These are phyloP conservation scores for Theristicus caerulescens DNA, from an alignment of 2,113 vertebrate species.

Conservation along the genomic window DNA sequence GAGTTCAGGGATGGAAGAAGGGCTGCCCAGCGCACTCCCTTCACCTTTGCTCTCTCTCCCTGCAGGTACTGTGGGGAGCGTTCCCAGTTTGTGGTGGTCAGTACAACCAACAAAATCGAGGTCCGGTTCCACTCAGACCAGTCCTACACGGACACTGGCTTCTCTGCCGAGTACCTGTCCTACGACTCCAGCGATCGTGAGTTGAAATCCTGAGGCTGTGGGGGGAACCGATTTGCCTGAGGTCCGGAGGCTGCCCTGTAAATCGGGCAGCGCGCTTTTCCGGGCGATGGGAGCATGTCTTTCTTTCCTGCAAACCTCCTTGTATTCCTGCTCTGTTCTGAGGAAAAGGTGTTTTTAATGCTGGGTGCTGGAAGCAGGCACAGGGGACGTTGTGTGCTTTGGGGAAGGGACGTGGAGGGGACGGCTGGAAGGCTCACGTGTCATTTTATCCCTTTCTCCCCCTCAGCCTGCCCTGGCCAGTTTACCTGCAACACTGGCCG, in stretches of 20 bases:
- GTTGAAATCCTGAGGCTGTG: neutral
- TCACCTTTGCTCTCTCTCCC: neutral
- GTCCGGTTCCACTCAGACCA: constrained; percentile 83
- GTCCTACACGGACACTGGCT: constrained; percentile 87
- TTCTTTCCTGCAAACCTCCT: neutral
- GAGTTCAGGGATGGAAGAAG: neutral
- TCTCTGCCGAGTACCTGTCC: constrained; percentile 79
- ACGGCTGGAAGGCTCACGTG: rapidly evolving
- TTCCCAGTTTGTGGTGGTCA: constrained; percentile 69
- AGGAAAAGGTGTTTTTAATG: neutral
- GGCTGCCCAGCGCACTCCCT: neutral
- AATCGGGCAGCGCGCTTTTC: neutral
- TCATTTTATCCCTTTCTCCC: neutral
- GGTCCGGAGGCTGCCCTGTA: neutral
- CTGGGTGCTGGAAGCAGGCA: neutral
- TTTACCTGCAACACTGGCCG: constrained; percentile 82
- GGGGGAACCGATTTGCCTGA: too few species aligned
- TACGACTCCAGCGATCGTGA: constrained; percentile 84
- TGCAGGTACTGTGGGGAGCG: constrained; percentile 83
- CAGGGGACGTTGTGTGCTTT: rapidly evolving
- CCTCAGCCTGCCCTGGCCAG: constrained; percentile 83
- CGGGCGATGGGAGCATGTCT: rapidly evolving
- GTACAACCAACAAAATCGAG: constrained; percentile 71
- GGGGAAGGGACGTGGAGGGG: neutral
- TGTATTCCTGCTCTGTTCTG: neutral